Evolutionary conservation across 2,797 vertebrate genomes (phyloP), one percentile per base, ranked within the genome.

Genomic region (Aplochiton taeniatus): DNA sequence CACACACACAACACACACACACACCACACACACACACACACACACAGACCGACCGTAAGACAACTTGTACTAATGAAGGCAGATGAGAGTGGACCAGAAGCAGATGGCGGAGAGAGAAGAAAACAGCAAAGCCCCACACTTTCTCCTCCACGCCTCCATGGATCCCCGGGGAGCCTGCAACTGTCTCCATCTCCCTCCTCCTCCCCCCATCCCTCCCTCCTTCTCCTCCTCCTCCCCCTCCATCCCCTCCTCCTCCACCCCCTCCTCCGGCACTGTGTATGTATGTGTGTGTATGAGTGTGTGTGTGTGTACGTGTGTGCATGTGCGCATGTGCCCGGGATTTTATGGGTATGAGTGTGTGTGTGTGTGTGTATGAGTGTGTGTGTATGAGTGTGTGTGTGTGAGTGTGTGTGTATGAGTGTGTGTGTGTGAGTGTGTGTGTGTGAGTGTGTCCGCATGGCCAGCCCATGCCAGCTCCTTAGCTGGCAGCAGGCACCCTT

Each of bases 21-120:
- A n/a, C n/a, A n/a, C n/a, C 31, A 31, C 47, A 11, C 47, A 10
- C 17, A 54, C 17, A 18, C n/a, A 18, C 52, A 54, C 52, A 19
- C n/a, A 17, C 14, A 75, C 78, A 82, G 74, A 64, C 71, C n/a
- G n/a, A n/a, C n/a, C 31, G 31, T 31, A 31, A 31, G 31, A 31
- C 31, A 31, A 31, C 31, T 31, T 31, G 31, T 31, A 31, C 31
- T 31, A 31, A 31, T 31, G 2, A 31, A 31, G n/a, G 31, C 31
- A 14, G 8, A 51, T 8, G 14, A 13, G 8, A 51, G 16, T 7
- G 5, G 16, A 17, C 8, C 17, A 31, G n/a, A 17, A 31, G 31
- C 50, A 18, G n/a, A 12, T 17, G 11, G 51, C 43, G 50, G n/a
- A n/a, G n/a, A n/a, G n/a, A n/a, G n/a, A 6, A 31, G 31, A 31